Evolutionary conservation across 2,113 vertebrate genomes (phyloP).

Genomic region (Phylloscopus trochiloides): DNA sequence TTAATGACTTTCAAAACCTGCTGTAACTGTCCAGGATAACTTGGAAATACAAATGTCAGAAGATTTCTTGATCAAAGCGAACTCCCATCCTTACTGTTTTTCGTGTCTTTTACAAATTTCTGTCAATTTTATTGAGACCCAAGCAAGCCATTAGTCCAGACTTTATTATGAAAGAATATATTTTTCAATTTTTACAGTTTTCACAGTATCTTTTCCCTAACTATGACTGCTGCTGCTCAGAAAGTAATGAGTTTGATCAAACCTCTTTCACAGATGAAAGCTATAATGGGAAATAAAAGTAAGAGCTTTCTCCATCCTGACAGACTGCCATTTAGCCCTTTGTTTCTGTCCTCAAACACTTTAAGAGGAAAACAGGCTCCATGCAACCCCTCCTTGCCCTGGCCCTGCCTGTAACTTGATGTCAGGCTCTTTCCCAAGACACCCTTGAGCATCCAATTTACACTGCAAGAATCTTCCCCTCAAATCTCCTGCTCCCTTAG

Average conservation of each 20-base stretch:
- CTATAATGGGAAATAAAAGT: neutral
- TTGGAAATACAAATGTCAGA: neutral
- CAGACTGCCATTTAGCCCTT: neutral
- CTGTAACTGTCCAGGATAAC: neutral
- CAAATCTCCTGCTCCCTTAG: neutral
- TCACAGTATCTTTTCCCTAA: neutral
- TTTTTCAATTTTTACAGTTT: neutral
- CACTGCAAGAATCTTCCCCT: neutral
- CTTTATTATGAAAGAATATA: neutral
- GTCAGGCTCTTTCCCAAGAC: neutral
- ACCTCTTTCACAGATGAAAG: neutral
- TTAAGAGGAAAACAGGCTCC: neutral
- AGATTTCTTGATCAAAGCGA: neutral
- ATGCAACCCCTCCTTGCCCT: neutral
- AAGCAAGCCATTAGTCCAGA: neutral
- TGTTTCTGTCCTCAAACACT: neutral
- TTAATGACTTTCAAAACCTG: neutral
- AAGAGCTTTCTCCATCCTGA: neutral
- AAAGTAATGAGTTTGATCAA: neutral
- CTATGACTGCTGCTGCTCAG: neutral
- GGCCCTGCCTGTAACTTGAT: neutral
- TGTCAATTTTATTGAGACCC: neutral
- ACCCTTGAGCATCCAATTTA: neutral
- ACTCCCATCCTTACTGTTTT: neutral
- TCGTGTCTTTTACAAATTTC: neutral